These are phyloP conservation scores for Caenorhabditis sinica DNA, from an alignment of 2,888 invertebrate species.

Conservation along the genomic window DNA sequence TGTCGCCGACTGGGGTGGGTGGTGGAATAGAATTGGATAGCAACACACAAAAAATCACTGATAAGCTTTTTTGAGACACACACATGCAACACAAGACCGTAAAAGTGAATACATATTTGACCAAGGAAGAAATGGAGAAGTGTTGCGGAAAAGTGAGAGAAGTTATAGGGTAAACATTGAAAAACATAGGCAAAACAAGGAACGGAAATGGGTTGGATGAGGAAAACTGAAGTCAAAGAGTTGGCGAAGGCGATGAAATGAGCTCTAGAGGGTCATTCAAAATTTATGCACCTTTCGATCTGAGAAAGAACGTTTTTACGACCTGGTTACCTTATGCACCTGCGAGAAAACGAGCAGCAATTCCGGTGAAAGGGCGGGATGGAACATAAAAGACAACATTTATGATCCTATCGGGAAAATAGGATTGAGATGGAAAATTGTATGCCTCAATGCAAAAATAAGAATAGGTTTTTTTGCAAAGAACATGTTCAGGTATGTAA, in stretches of 20 bases:
- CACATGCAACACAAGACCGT: conserved; percentile 1
- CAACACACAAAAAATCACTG: conserved; percentile 24
- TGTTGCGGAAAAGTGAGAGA: conserved; percentile 40
- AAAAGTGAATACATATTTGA: conserved; percentile 20
- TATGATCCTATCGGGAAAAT: conserved; percentile 5
- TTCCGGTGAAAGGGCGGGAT: background rate
- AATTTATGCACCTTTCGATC: conserved; percentile 45
- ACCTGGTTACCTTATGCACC: conserved; percentile 48
- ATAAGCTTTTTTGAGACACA: conserved; percentile 13
- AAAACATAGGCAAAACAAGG: conserved; percentile 22
- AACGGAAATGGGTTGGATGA: conserved; percentile 22
- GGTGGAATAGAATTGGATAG: background rate
- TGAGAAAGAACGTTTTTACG: conserved; percentile 52
- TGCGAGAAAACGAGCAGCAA: conserved; percentile 11
- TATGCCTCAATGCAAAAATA: too few relatives aligned
- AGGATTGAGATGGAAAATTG: too few relatives aligned
- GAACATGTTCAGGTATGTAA: too few relatives aligned
- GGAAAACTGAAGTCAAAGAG: background rate
- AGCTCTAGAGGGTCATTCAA: conserved; percentile 55
- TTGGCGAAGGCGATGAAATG: conserved; percentile 29
- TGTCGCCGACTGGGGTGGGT: too few relatives aligned
- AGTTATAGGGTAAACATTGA: conserved; percentile 24
- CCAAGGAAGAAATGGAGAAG: background rate
- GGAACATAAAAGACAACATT: conserved; percentile 19
- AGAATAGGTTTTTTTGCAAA: background rate